These are phyloP conservation scores for Aepyceros melampus DNA, from an alignment of 2,113 vertebrate species.

Conservation along the genomic window DNA sequence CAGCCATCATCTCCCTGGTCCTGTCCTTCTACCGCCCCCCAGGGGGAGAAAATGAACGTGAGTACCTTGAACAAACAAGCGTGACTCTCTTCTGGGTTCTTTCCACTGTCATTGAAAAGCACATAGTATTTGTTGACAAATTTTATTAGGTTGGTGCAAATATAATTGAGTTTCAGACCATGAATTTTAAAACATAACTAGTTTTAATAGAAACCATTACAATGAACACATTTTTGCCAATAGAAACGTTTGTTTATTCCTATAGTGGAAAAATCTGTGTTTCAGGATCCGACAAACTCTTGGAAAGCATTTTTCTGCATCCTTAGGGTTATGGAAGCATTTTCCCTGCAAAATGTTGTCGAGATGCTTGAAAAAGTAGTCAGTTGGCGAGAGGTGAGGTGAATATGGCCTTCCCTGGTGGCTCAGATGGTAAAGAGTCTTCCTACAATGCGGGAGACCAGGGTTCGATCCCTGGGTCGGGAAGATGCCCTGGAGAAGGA, in stretches of 20 bases:
- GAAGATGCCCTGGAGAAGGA: neutral
- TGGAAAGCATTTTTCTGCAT: neutral
- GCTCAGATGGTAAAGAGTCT: neutral
- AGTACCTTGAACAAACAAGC: slow-evolving; percentile 50
- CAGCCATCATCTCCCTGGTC: slow-evolving; percentile 95
- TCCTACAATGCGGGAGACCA: neutral
- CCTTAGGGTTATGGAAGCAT: neutral
- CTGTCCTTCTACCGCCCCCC: slow-evolving; percentile 95
- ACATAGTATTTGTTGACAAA: neutral
- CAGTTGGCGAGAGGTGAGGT: neutral
- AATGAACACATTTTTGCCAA: neutral
- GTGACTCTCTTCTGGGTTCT: neutral
- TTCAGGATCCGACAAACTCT: neutral
- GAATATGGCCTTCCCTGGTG: neutral
- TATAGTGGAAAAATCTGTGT: neutral
- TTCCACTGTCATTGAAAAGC: neutral
- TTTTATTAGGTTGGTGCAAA: neutral
- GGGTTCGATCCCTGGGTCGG: neutral
- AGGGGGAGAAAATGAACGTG: slow-evolving; percentile 87
- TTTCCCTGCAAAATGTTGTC: neutral
- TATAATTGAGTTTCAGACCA: neutral
- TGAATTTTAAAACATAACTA: neutral
- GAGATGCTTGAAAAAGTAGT: neutral
- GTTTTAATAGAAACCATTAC: neutral
- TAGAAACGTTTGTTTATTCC: neutral